These are phyloP conservation scores for Corynorhinus townsendii DNA, from an alignment of 2,113 vertebrate genomes.

Conservation along the genomic window DNA sequence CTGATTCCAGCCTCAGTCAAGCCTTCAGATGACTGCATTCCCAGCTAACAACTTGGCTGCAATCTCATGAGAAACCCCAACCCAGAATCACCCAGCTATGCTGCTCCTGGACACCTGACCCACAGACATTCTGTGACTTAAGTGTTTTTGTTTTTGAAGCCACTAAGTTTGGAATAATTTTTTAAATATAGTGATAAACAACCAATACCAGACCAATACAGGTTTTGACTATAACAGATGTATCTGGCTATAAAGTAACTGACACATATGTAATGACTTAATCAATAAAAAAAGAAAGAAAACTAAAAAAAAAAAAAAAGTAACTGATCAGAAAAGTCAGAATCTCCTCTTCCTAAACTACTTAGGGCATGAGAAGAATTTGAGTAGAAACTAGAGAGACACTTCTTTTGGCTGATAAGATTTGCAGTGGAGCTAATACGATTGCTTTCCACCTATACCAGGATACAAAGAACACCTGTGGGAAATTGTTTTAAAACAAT, in stretches of 20 bases:
- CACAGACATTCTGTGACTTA: not conserved
- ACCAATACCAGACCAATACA: not conserved
- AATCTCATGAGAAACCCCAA: not conserved
- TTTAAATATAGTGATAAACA: not conserved
- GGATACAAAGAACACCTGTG: not conserved
- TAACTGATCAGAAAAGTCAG: not conserved
- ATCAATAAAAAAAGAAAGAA: no score
- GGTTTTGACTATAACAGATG: not conserved
- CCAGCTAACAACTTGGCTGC: rapidly evolving
- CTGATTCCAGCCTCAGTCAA: not conserved
- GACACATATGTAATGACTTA: no score
- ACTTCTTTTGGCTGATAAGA: not conserved
- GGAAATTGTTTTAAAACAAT: not conserved
- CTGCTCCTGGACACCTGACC: not conserved
- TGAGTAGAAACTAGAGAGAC: not conserved
- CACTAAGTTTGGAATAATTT: not conserved
- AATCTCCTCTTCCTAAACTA: not conserved
- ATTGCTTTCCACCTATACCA: not conserved
- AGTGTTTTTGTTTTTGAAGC: not conserved
- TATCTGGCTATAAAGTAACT: not conserved
- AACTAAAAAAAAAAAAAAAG: not conserved
- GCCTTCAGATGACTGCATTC: not conserved
- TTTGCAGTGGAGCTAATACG: not conserved
- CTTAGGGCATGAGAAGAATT: not conserved
- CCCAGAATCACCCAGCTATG: not conserved